Conservation (phyloP, 2,797 vertebrate genomes). For the Pangasius krempfi region DNA sequence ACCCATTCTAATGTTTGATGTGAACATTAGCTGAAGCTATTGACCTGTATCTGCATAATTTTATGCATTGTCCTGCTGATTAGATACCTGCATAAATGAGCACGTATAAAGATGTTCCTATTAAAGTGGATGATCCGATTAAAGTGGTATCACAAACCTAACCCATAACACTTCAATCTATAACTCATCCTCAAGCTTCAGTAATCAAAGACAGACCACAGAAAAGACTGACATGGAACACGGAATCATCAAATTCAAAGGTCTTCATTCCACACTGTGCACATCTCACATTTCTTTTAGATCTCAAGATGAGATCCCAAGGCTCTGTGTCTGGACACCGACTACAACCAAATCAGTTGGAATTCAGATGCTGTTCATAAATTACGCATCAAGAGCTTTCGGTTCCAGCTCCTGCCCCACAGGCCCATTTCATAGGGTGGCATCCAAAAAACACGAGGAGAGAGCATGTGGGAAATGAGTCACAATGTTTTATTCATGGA, state of each 20-base stretch:
- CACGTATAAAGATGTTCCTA: too few species aligned
- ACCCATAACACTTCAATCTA: background rate
- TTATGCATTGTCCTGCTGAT: too few species aligned
- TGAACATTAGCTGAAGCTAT: too few species aligned
- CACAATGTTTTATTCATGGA: slow-evolving; percentile 29
- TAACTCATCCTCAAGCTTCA: background rate
- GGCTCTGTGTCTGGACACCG: background rate
- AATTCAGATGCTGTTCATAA: slow-evolving; percentile 23
- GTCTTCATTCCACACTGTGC: background rate
- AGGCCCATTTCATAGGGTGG: slow-evolving; percentile 14
- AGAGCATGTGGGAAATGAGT: slow-evolving; percentile 28
- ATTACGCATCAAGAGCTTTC: slow-evolving; percentile 29
- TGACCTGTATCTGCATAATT: too few species aligned
- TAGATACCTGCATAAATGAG: too few species aligned
- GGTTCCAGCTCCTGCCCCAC: background rate
- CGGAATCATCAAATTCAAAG: slow-evolving; percentile 24
- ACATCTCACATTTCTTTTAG: background rate
- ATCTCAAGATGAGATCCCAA: slow-evolving; percentile 8
- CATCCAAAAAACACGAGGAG: slow-evolving; percentile 4
- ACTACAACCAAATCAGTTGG: background rate
- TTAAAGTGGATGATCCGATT: too few species aligned
- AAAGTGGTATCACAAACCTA: background rate
- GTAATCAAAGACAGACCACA: background rate
- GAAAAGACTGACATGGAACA: background rate
- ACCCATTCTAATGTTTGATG: too few species aligned